These are phyloP conservation scores for Palythoa grandiflora DNA, from an alignment of 92 coral and sea anemone species.

Conservation along the genomic window DNA sequence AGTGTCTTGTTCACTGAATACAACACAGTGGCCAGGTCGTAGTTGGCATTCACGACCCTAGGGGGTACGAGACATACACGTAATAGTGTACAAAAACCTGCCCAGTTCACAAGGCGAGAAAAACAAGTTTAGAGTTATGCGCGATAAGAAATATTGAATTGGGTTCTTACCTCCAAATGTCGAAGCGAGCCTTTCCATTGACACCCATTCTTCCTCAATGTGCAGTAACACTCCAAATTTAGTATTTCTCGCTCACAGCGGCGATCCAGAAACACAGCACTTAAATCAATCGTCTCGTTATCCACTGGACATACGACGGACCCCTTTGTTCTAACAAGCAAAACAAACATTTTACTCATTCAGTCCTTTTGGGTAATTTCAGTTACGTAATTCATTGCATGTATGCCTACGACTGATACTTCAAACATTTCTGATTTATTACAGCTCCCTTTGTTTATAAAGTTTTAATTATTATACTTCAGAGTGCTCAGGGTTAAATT, in stretches of 20 bases:
- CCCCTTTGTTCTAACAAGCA: background rate
- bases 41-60: too few relatives aligned
- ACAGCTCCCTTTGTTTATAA: too few relatives aligned
- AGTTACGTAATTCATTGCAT: background rate
- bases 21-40: too few relatives aligned
- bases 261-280: constrained; percentile 46
- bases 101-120: too few relatives aligned
- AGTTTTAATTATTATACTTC: too few relatives aligned
- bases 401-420: background rate
- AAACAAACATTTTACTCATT: background rate
- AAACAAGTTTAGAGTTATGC: background rate
- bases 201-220: constrained; percentile 46
- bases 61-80: too few relatives aligned
- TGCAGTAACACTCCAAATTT: constrained; percentile 50
- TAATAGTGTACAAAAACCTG: too few relatives aligned
- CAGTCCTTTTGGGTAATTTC: background rate
- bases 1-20: too few relatives aligned
- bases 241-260: constrained; percentile 64
- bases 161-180: constrained; percentile 17
- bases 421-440: too few relatives aligned
- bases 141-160: background rate
- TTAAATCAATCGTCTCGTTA: background rate
- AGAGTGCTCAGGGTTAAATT: too few relatives aligned
- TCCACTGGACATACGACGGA: constrained; percentile 25
- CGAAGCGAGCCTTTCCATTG: constrained; percentile 58